phyloP scores from a whole-genome alignment of 2,888 invertebrate species.

The Acanthoscelides obtectus region DNA sequence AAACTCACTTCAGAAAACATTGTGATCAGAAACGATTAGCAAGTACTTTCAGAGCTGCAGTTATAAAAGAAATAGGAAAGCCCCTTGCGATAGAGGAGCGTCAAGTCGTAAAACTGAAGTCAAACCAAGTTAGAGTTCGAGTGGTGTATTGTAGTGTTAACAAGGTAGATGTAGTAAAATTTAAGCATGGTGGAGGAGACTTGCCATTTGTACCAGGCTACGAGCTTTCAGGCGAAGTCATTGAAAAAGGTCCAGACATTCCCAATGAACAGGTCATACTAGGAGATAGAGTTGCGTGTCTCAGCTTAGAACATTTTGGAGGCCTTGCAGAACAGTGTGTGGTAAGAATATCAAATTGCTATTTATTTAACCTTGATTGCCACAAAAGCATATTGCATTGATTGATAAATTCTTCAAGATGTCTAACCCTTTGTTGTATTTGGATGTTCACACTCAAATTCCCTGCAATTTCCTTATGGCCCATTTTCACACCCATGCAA shows the following conservation, averaged over 20 bases:
- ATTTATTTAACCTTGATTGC: too few relatives aligned
- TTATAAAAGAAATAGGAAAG: slow-evolving; percentile 49
- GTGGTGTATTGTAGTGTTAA: slow-evolving; percentile 64
- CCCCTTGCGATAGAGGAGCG: slow-evolving; percentile 52
- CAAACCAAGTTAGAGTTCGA: slow-evolving; percentile 58
- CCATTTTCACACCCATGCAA: too few relatives aligned
- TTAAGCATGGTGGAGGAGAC: slow-evolving; percentile 49
- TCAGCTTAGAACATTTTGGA: slow-evolving; percentile 52
- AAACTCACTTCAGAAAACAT: not conserved
- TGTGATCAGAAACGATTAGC: slow-evolving; percentile 10
- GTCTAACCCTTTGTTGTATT: too few relatives aligned
- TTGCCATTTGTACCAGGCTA: slow-evolving; percentile 61
- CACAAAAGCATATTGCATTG: too few relatives aligned
- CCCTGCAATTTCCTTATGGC: not conserved
- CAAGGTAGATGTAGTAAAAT: slow-evolving; percentile 55
- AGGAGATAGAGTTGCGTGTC: slow-evolving; percentile 59
- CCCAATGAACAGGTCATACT: slow-evolving; percentile 44
- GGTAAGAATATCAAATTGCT: slow-evolving; percentile 35
- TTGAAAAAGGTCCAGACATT: slow-evolving; percentile 53
- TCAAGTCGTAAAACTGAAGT: slow-evolving; percentile 42
- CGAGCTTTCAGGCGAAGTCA: slow-evolving; percentile 59
- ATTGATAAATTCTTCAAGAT: too few relatives aligned
- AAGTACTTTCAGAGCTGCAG: slow-evolving; percentile 48
- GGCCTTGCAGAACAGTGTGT: slow-evolving; percentile 61
- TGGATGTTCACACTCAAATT: too few relatives aligned